Evolutionary conservation across 2,888 invertebrate genomes (phyloP).

Genomic region (Dryobotodes eremita): DNA sequence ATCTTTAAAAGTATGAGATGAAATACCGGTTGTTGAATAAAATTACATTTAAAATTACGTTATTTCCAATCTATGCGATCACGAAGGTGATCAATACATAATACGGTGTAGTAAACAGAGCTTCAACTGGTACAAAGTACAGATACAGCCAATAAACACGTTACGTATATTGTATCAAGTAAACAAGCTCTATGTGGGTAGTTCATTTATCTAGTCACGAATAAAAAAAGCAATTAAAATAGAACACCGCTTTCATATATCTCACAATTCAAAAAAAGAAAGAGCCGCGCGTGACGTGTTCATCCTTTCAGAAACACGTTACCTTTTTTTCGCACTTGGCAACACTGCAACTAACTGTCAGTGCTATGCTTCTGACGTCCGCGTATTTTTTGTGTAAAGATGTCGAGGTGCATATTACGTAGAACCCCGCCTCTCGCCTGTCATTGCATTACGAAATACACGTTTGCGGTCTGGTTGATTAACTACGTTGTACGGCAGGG

Average conservation of each 20-base stretch:
- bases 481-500: slow-evolving; percentile 48
- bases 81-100: slow-evolving; percentile 14
- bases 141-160: slow-evolving; percentile 34
- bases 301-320: slow-evolving; percentile 44
- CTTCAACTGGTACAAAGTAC: slow-evolving; percentile 8
- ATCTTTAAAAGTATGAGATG: not conserved
- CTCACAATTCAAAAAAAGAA: slow-evolving; percentile 41
- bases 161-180: slow-evolving; percentile 36
- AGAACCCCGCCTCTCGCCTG: slow-evolving; percentile 59
- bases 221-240: slow-evolving; percentile 26
- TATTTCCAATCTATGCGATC: slow-evolving; percentile 6
- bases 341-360: slow-evolving; percentile 45
- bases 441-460: slow-evolving; percentile 56
- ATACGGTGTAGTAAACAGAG: slow-evolving; percentile 26
- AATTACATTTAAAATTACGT: not conserved
- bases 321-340: slow-evolving; percentile 49
- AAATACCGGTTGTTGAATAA: not conserved
- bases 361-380: slow-evolving; percentile 44
- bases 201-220: slow-evolving; percentile 8
- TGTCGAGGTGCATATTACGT: slow-evolving; percentile 54
- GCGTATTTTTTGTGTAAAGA: slow-evolving; percentile 38
- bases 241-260: slow-evolving; percentile 30
- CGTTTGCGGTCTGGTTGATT: slow-evolving; percentile 42
- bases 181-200: slow-evolving; percentile 28
- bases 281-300: slow-evolving; percentile 25